Evolutionary conservation across 2,113 vertebrate genomes (phyloP).

Genomic region (Pundamilia nyererei): DNA sequence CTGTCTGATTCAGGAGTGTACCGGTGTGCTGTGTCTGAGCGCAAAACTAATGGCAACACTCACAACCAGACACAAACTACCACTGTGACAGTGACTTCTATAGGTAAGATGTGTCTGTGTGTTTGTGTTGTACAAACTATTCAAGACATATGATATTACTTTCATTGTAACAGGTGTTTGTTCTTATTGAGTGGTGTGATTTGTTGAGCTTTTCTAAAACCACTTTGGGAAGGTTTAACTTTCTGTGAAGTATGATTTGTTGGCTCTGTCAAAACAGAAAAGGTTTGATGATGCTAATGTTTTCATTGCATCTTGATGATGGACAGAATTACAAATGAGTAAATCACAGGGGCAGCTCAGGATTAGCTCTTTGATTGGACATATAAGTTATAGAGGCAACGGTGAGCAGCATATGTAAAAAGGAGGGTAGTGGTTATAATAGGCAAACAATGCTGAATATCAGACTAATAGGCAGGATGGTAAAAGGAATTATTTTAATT

Average conservation of each 20-base stretch:
- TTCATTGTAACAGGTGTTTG: rapidly evolving
- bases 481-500: neutral
- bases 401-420: neutral
- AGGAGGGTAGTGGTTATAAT: neutral
- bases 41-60: neutral
- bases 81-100: constrained; percentile 52
- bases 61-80: constrained; percentile 40
- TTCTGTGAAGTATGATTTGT: neutral
- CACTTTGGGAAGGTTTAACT: neutral
- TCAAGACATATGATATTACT: neutral
- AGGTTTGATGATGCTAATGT: neutral
- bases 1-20: constrained; percentile 61
- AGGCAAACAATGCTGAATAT: neutral
- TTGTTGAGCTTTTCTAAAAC: neutral
- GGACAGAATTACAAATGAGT: neutral
- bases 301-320: neutral
- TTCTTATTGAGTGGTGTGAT: neutral
- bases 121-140: neutral
- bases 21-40: constrained; percentile 69
- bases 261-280: neutral
- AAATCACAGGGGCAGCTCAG: neutral
- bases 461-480: neutral
- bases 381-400: neutral
- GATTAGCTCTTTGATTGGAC: neutral
- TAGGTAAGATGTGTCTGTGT: constrained; percentile 53